Percentiles rank a stretch among this genome's conserved stretches.
phyloP scores from a whole-genome alignment of 2,113 vertebrate species.

The Collichthys lucidus region DNA sequence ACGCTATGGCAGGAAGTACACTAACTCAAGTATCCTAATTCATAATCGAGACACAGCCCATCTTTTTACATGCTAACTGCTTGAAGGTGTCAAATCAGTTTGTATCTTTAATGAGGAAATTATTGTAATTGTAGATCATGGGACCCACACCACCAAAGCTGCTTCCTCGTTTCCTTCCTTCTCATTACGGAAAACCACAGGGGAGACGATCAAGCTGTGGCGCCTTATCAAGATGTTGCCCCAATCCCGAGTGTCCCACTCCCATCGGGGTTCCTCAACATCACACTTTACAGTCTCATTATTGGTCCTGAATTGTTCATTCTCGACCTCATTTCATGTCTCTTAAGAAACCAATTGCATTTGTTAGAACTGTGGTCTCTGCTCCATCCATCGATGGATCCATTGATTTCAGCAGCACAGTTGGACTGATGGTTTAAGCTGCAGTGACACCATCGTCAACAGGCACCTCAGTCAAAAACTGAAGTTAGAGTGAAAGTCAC shows the following conservation, averaged over 20 bases:
- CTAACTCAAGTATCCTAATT: too few species aligned
- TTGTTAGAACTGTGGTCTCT: too few species aligned
- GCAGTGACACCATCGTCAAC: not conserved
- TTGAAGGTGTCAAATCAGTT: not conserved
- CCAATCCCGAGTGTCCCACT: not conserved
- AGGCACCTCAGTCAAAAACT: not conserved
- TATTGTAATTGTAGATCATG: not conserved
- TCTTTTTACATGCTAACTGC: not conserved
- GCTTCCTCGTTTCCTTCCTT: not conserved
- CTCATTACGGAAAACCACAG: conserved; percentile 7
- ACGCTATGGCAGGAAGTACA: too few species aligned
- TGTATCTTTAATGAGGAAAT: not conserved
- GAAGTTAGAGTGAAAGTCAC: not conserved
- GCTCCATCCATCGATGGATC: too few species aligned
- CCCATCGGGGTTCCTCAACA: not conserved
- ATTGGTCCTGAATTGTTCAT: not conserved
- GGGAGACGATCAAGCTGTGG: not conserved
- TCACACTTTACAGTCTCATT: not conserved
- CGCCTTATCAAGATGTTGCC: not conserved
- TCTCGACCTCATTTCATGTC: not conserved
- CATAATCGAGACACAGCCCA: too few species aligned
- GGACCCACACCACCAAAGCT: not conserved
- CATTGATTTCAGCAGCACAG: too few species aligned
- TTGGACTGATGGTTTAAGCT: not conserved
- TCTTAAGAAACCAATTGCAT: not conserved